A percentile compares a stretch with the other conserved stretches of the same genome.
Conservation (phyloP, 2,113 vertebrate species). For the Haliaeetus leucogaster region DNA sequence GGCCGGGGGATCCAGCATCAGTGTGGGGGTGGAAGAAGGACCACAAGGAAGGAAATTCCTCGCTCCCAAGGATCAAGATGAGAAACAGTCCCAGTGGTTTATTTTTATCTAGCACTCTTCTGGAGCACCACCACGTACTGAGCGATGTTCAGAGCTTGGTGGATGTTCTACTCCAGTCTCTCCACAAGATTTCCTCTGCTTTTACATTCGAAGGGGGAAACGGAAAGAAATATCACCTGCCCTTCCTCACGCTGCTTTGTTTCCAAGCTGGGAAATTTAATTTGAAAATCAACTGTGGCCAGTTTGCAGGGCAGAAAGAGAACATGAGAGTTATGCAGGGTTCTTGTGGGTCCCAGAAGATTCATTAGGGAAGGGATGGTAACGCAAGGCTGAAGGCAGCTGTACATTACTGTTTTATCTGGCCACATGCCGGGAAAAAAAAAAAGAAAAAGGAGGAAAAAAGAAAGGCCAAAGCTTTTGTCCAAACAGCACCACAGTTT, state of each 20-base stretch:
- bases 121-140: neutral
- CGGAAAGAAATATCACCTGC: neutral
- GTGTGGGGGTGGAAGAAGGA: neutral
- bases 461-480: neutral
- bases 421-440: neutral
- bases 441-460: neutral
- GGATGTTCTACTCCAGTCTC: fast-evolving
- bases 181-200: neutral
- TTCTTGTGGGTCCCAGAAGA: neutral
- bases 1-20: neutral
- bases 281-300: neutral
- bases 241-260: neutral
- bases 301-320: neutral
- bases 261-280: neutral
- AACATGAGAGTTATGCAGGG: neutral
- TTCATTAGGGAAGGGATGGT: neutral
- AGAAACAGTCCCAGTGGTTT: neutral
- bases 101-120: neutral
- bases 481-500: neutral
- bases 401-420: neutral
- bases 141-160: neutral
- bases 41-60: neutral
- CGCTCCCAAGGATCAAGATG: neutral
- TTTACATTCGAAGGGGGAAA: neutral
- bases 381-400: neutral